Evolutionary conservation across 2,797 vertebrate species (phyloP), one percentile per base, ranked within the genome.

Genomic region (Acipenser oxyrinchus): DNA sequence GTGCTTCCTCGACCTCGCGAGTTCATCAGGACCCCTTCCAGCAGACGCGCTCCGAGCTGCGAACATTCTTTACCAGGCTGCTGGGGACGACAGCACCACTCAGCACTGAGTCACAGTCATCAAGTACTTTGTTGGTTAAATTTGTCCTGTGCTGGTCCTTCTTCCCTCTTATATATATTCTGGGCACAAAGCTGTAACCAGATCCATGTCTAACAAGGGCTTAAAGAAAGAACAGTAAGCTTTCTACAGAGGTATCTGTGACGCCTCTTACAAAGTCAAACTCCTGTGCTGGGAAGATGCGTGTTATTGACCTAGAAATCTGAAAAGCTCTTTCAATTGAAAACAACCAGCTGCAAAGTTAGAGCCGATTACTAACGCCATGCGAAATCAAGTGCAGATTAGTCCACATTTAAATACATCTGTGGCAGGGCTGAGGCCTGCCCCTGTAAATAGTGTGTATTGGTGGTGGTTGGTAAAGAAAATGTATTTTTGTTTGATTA

Each of bases 101-200:
- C 23, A 18, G 62, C 62, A 2, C 75, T 7, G 61, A 67, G 74
- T 61, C 64, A 48, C 73, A 74, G 82, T 75, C 74, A 74, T 76
- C 72, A 74, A 71, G 79, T n/a, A 13, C 12, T 11, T 13, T 58
- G 71, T 65, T 71, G 65, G 72, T 5, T 60, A 51, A 67, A 79
- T 59, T 70, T 83, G 77, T 82, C 84, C 77, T 67, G 77, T 68
- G 69, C 70, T 9, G 61, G 64, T 11, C 70, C 63, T 72, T 75
- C 81, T 75, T 83, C 74, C 73, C 71, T 89, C 79, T 92, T 91
- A 90, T 37, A 37, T 86, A 93, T 82, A 76, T 76, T 82, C 80
- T 68, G 76, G 73, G 70, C 79, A 3, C 72, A 78, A 70, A 76
- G 23, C 87, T 93, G 96, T 96, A 97, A 98, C 82, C 74, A 75